Base-by-base conservation (phyloP, 2,113 vertebrate genomes). In the Petromus typicus region DNA sequence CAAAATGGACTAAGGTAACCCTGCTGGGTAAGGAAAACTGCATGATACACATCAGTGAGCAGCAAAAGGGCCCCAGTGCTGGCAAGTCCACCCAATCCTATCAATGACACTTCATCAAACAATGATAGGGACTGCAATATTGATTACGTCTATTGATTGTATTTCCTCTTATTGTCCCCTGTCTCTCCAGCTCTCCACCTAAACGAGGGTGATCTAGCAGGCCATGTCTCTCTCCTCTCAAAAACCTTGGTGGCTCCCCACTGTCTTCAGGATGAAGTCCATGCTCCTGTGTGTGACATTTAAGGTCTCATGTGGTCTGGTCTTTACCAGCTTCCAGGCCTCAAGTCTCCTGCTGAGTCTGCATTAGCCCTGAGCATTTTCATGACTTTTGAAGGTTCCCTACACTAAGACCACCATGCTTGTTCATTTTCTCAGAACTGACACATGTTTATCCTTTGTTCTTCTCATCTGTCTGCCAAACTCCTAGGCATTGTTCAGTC, bases 61-160 rank as follows among this genome's bases (percentile, higher is more conserved):
- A 64, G 63, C 30, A 16, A 18, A 86, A 37, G 34, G 45, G 40
- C 59, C 81, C 54, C 59, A 40, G 22, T 37, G 18, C 64, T 40
- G 37, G 12, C 14, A 57, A 0, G 37, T 7, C 0, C 12, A 14
- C 23, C 22, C 1, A 1, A 54, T 8, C 69, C 51, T 40, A 1
- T 0, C 7, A 51, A 22, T 51, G 7, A 76, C 73, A 76, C 8
- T 2, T 3, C 10, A 18, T 45, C 10, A 59, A 0, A 45, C 45
- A 0, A 0, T 12, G 25, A 37, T 0, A 34, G 45, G 25, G 43
- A 23, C 8, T 10, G 1, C 7, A 12, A 10, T 56, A 7, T 3
- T 64, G n/a, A 2, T 18, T 20, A 0, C 0, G 1, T 27, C 59
- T 34, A 9, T 22, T 22, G 69, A n/a, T 90, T 27, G 14, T 22